Evolutionary conservation across 1,140 invertebrate species (phyloP).

Genomic region (Thaumetopoea pityocampa): DNA sequence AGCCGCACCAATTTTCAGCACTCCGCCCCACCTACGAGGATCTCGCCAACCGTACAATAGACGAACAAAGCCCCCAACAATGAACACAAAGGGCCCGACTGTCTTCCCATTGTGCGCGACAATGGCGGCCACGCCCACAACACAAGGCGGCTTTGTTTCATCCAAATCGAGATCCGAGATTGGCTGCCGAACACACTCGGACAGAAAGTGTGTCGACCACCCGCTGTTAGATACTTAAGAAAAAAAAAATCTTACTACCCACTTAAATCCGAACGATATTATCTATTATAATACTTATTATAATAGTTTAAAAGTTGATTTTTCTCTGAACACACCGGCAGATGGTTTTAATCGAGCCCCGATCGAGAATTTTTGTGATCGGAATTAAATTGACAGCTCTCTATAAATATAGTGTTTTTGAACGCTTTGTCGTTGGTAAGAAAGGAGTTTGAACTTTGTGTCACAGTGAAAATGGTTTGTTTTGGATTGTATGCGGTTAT

Average conservation of each 20-base stretch:
- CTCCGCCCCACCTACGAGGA: constrained; percentile 15
- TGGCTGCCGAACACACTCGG: constrained; percentile 40
- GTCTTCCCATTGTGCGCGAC: constrained; percentile 63
- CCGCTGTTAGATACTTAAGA: constrained; percentile 38
- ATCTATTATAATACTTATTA: constrained; percentile 14
- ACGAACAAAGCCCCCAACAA: constrained; percentile 42
- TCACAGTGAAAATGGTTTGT: not conserved
- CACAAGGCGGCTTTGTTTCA: constrained; percentile 58
- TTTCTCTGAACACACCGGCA: constrained; percentile 11
- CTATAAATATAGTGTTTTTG: constrained; percentile 38
- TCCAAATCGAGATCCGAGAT: constrained; percentile 22
- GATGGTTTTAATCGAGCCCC: constrained; percentile 45
- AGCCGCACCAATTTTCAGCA: constrained; percentile 13
- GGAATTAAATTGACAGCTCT: constrained; percentile 46
- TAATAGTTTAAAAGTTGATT: constrained; percentile 2
- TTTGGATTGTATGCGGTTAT: not conserved
- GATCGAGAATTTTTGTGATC: constrained; percentile 41
- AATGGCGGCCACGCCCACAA: constrained; percentile 48
- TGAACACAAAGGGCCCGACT: constrained; percentile 40
- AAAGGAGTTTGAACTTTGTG: not conserved
- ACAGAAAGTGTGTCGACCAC: constrained; percentile 34
- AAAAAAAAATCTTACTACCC: constrained; percentile 34
- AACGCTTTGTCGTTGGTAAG: constrained; percentile 3
- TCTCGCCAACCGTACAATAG: constrained; percentile 24
- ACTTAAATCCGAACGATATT: constrained; percentile 21